These are phyloP conservation scores for Vesta saturnalis DNA, from an alignment of 2,888 invertebrate genomes.

Conservation along the genomic window DNA sequence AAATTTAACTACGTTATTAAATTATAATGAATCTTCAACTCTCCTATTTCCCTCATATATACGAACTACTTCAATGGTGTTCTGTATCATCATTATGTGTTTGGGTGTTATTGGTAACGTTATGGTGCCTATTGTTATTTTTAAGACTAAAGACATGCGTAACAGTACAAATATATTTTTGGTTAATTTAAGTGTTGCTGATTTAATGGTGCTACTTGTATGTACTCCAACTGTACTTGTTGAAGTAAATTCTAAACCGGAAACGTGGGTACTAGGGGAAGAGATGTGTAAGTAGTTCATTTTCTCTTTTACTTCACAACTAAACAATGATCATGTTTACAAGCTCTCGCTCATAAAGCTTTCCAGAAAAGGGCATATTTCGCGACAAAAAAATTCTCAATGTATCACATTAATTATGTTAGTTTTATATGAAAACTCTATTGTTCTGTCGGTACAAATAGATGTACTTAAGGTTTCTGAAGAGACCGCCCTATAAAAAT, in stretches of 20 bases:
- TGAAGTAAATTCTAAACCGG: slow-evolving; percentile 91
- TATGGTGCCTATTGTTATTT: slow-evolving; percentile 92
- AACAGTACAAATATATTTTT: slow-evolving; percentile 96
- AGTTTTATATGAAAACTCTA: neutral
- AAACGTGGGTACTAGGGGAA: slow-evolving; percentile 92
- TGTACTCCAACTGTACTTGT: slow-evolving; percentile 94
- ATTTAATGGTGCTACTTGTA: slow-evolving; percentile 88
- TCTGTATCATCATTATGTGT: slow-evolving; percentile 89
- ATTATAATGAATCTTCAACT: slow-evolving; percentile 52
- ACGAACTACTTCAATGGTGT: slow-evolving; percentile 86
- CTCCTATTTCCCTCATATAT: slow-evolving; percentile 82
- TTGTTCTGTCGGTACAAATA: neutral
- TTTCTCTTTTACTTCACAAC: slow-evolving; percentile 9
- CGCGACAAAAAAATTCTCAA: neutral
- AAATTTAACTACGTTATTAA: slow-evolving; percentile 40
- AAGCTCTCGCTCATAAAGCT: slow-evolving; percentile 2
- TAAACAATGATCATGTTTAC: slow-evolving; percentile 17
- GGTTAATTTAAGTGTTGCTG: slow-evolving; percentile 92
- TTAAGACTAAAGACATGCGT: slow-evolving; percentile 92
- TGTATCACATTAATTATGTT: neutral
- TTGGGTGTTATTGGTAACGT: slow-evolving; percentile 92
- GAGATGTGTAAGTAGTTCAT: slow-evolving; percentile 86
- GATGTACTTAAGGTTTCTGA: neutral
- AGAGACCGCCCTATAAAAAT: neutral
- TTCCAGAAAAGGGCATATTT: slow-evolving; percentile 1